Percentiles rank a stretch among this genome's conserved stretches.
These are phyloP conservation scores for Melanargia galathea DNA, from an alignment of 2,888 invertebrate species.

Conservation along the genomic window DNA sequence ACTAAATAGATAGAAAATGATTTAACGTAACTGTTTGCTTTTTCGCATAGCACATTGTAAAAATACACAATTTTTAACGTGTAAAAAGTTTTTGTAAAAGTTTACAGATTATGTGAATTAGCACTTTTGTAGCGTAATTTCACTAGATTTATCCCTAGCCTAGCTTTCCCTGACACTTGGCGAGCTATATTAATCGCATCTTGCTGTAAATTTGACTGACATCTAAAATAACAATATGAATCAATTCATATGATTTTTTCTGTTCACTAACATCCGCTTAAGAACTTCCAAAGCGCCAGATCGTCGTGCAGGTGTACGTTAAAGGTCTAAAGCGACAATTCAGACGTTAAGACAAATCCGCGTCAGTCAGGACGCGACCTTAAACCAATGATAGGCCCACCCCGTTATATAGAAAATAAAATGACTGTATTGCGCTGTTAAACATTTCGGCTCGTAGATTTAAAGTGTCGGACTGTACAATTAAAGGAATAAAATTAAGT, in stretches of 20 bases:
- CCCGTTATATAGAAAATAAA: not conserved
- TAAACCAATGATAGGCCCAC: slow-evolving; percentile 25
- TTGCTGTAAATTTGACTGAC: slow-evolving; percentile 4
- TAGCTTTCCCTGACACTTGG: too few relatives aligned
- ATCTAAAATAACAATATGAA: not conserved
- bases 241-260: too few relatives aligned
- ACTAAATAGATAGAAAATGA: too few relatives aligned
- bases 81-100: too few relatives aligned
- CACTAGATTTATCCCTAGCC: too few relatives aligned
- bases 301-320: not conserved
- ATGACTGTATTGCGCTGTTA: slow-evolving; percentile 8
- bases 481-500: slow-evolving; percentile 26
- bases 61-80: too few relatives aligned
- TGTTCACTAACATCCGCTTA: not conserved
- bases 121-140: too few relatives aligned
- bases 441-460: slow-evolving; percentile 21
- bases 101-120: too few relatives aligned
- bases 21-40: too few relatives aligned
- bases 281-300: not conserved
- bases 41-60: too few relatives aligned
- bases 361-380: slow-evolving; percentile 1
- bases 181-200: not conserved
- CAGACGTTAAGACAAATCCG: not conserved
- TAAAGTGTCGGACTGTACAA: slow-evolving; percentile 22
- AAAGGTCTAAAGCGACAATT: not conserved